Base-by-base conservation (phyloP, 2,113 vertebrate genomes). In the Sardina pilchardus region DNA sequence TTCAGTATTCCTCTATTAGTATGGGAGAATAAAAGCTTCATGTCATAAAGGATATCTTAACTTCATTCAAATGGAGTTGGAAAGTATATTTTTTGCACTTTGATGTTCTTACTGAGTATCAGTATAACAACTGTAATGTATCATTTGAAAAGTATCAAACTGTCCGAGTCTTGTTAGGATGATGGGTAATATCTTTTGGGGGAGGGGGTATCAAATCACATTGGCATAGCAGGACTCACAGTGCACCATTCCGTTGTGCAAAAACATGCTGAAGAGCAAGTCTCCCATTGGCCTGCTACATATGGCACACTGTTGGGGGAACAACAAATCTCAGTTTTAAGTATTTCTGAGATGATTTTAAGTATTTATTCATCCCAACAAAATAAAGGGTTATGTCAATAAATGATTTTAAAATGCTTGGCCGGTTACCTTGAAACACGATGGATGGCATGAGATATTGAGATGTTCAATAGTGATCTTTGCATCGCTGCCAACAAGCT, bases 381-480 rank as follows among this genome's bases (percentile, higher is more conserved):
- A 78, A 75, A 78, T 36, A 34, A 34, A 78, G 10, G 36, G 1
- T 78, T n/a, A 39, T 36, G 30, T 71, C 63, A 71, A 2, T 71
- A 4, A 47, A 4, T 63, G 14, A 0, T 16, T 7, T 34, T 5
- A 4, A 16, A 26, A 19, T 80, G 53, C 81, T 6, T 83, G 44
- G 34, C 12, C 36, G 30, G 81, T 81, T 94, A 96, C 97, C 96
- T 97, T 96, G 92, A 98, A 98, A 87, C 97, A 90, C 44, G 84
- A 78, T 3, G 89, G 96, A 0, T 98, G 97, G 90, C 96, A 97
- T 93, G 92, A 94, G 92, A 98, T 96, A 81, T 96, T 96, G 9
- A 97, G 96, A 87, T 98, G 96, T 84, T 97, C 96, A 4, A 98
- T 93, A 81, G 96, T 96, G 92, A 98, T 97, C 92, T 95, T 97